Base-by-base conservation (phyloP, 2,797 vertebrate genomes). In the Eospalax fontanierii region DNA sequence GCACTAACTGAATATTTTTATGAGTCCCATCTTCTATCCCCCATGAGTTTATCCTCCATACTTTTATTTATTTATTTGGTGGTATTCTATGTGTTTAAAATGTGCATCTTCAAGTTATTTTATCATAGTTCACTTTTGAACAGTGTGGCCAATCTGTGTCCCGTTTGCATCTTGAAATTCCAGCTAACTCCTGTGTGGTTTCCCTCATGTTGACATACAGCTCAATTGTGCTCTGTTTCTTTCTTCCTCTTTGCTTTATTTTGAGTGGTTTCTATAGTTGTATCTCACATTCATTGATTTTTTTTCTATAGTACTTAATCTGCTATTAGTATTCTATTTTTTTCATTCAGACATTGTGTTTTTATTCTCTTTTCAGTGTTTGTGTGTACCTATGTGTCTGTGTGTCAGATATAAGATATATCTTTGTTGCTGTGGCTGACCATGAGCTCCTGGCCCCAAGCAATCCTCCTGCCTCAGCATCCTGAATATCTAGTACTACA, bases 11-110 rank as follows among this genome's bases (percentile, higher is more conserved):
- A 73, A 8, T 33, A 40, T 89, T 82, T 46, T 50, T 87, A 50
- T 15, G 86, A 50, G 79, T 33, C 79, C 43, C 9, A 63, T 78
- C n/a, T 83, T 91, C 19, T 28, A 63, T 68, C 57, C 7, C 28
- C 33, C 89, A 1, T 75, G n/a, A 50, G 30, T 46, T 89, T 80
- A 38, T 54, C 35, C 57, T 33, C 54, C n/a, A 54, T 76, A 40
- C n/a, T 57, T 78, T 33, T 92, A 87, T 86, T 70, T 90, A 68
- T 71, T 82, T 81, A 78, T 28, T 46, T 46, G 11, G 11, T 89
- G 26, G 50, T 65, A 19, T 21, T 71, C 30, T 46, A 35, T 43
- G 46, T 46, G 6, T 83, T 89, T 83, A 46, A 66, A 83, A 6
- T 89, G 75, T 66, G 21, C 1, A 46, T 90, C 35, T 87, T 93